Base-by-base conservation (phyloP, 2,797 vertebrate genomes). In the Pogoniulus pusillus region DNA sequence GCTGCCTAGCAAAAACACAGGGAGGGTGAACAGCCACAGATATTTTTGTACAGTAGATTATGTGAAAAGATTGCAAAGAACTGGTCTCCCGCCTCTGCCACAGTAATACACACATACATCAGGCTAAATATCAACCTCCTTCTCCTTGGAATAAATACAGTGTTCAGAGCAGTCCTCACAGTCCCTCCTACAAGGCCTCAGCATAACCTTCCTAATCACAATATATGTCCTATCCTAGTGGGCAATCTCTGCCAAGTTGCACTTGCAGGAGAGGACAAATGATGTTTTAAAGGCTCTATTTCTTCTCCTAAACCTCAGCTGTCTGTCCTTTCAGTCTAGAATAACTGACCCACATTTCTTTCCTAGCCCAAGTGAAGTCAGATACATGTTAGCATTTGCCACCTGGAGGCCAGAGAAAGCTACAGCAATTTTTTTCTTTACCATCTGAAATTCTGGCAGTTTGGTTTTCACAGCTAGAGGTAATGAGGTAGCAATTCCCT, bases 301-400 rank as follows among this genome's bases (percentile, higher is more conserved):
- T 63, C 62, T 81, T 51, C 55, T 85, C 47, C 62, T 74, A 81
- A 51, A 87, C 37, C 77, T 80, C 59, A 66, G 24, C 39, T 69
- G 54, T 68, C 47, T 83, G 37, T 49, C 69, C 30, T 63, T 26
- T 73, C 47, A 74, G 53, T 91, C 84, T 84, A 77, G 65, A 94
- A 85, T 87, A 87, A 85, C 30, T 90, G 78, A 95, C 81, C 75
- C 73, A 82, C 24, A 79, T 90, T 93, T 94, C 76, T 81, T 84
- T n/a, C n/a, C 64, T 49, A 72, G 73, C 39, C 34, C 37, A 86
- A 74, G 54, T 57, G 32, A 90, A 76, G 16, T 37, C 29, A 78
- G 49, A 80, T 30, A 34, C 18, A 74, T 7, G 29, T 78, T 89
- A 90, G 11, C 70, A 94, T 68, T 93, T 94, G 93, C 92, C 91